A percentile compares a stretch with the other conserved stretches of the same genome.
phyloP scores from a whole-genome alignment of 1,140 invertebrate genomes.

The Aphidius gifuensis region DNA sequence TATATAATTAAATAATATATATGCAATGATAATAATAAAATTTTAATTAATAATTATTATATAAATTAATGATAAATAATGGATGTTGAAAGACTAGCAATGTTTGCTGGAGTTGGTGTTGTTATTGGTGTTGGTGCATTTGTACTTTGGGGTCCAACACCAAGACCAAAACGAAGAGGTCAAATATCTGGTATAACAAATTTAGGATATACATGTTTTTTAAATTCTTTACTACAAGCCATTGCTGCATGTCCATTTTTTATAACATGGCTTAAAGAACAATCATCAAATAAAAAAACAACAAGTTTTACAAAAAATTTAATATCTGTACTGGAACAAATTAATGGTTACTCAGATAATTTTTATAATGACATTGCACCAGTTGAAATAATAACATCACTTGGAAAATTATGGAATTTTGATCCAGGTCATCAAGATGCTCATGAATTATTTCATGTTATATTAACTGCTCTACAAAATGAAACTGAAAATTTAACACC shows the following conservation, averaged over 20 bases:
- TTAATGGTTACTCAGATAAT: constrained; percentile 74
- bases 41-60: no score
- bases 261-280: constrained; percentile 73
- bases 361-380: constrained; percentile 67
- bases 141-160: constrained; percentile 74
- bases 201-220: constrained; percentile 81
- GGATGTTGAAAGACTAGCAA: constrained; percentile 65
- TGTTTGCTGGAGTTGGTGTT: constrained; percentile 71
- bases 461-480: constrained; percentile 82
- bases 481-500: constrained; percentile 72
- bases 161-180: constrained; percentile 51
- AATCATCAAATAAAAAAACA: constrained; percentile 57
- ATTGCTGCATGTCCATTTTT: constrained; percentile 78
- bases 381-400: constrained; percentile 70
- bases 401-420: constrained; percentile 79
- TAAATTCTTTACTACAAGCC: constrained; percentile 82
- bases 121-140: constrained; percentile 74
- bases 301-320: constrained; percentile 64
- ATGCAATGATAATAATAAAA: no score
- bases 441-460: constrained; percentile 84
- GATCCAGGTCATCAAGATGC: constrained; percentile 88
- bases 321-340: constrained; percentile 64
- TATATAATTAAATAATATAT: no score
- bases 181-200: constrained; percentile 78
- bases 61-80: constrained; percentile 39